Evolutionary conservation across 2,888 invertebrate genomes (phyloP).

Genomic region (Spodoptera littoralis): DNA sequence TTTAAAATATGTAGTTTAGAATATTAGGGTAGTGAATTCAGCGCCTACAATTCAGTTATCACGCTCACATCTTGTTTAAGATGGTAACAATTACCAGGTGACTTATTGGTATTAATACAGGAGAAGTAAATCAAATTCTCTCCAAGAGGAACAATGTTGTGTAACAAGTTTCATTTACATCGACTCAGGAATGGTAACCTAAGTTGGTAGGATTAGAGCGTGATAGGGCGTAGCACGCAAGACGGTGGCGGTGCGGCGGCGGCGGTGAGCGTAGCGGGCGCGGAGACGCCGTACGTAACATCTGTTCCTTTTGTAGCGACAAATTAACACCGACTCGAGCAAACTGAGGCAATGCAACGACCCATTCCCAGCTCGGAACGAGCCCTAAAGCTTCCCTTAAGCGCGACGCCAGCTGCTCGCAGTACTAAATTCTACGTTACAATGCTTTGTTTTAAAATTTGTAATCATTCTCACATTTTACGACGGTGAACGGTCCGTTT

Average conservation of each 20-base stretch:
- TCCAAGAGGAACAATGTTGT: neutral
- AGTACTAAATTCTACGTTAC: slow-evolving; percentile 86
- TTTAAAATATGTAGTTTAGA: no score
- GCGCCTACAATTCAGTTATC: no score
- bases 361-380: slow-evolving; percentile 78
- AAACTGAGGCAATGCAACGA: slow-evolving; percentile 80
- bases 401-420: slow-evolving; percentile 81
- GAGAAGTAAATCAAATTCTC: no score
- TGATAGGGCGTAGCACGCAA: slow-evolving; percentile 51
- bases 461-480: slow-evolving; percentile 89
- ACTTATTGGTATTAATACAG: no score
- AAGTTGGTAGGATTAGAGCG: slow-evolving; percentile 11
- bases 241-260: slow-evolving; percentile 41
- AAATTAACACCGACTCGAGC: slow-evolving; percentile 84
- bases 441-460: slow-evolving; percentile 88
- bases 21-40: no score
- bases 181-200: neutral
- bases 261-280: slow-evolving; percentile 35
- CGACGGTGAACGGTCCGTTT: slow-evolving; percentile 86
- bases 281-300: slow-evolving; percentile 70
- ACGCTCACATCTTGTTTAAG: no score
- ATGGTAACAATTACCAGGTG: no score
- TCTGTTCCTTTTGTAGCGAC: slow-evolving; percentile 84
- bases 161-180: slow-evolving; percentile 6
- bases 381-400: slow-evolving; percentile 84